These are phyloP conservation scores for Sanderia malayensis DNA, from an alignment of 30 jellyfish, hydroid and myxozoan species.

Conservation along the genomic window DNA sequence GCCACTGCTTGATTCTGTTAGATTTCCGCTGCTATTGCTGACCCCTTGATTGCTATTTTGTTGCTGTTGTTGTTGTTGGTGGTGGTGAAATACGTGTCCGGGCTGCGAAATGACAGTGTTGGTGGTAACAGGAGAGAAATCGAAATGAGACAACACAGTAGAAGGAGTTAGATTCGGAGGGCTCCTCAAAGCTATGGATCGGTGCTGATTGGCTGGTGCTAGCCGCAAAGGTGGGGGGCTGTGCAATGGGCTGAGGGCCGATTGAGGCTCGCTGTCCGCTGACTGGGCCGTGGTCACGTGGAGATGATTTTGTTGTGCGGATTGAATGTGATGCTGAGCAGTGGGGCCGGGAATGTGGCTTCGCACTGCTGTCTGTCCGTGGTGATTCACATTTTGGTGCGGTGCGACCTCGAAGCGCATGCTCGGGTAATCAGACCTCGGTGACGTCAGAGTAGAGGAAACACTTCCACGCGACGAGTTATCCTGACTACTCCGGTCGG, in stretches of 20 bases:
- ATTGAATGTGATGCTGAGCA: constrained; percentile 16
- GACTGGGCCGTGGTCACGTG: constrained; percentile 50
- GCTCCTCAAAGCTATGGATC: constrained; percentile 85
- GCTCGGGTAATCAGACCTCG: background rate
- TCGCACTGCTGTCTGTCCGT: background rate
- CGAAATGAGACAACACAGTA: constrained; percentile 76
- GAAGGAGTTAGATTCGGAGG: constrained; percentile 91
- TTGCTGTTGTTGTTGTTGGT: constrained; percentile 60
- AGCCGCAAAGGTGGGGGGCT: constrained; percentile 99
- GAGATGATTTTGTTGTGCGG: constrained; percentile 25
- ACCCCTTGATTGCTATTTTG: constrained; percentile 7
- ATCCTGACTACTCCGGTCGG: background rate
- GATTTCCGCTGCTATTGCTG: background rate
- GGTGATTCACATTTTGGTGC: background rate
- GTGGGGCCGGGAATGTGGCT: background rate
- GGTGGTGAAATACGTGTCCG: constrained; percentile 32
- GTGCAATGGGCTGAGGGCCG: constrained; percentile 81
- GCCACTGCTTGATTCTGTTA: constrained; percentile 4
- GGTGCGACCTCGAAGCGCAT: constrained; percentile 1
- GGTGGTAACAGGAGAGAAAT: constrained; percentile 60
- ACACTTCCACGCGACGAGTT: background rate
- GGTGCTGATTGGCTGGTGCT: constrained; percentile 75
- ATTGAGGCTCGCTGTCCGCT: constrained; percentile 34
- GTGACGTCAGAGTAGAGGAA: constrained; percentile 4
- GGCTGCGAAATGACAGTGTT: constrained; percentile 42